Conservation (phyloP, 2,113 vertebrate species). For the Cheilinus undulatus region DNA sequence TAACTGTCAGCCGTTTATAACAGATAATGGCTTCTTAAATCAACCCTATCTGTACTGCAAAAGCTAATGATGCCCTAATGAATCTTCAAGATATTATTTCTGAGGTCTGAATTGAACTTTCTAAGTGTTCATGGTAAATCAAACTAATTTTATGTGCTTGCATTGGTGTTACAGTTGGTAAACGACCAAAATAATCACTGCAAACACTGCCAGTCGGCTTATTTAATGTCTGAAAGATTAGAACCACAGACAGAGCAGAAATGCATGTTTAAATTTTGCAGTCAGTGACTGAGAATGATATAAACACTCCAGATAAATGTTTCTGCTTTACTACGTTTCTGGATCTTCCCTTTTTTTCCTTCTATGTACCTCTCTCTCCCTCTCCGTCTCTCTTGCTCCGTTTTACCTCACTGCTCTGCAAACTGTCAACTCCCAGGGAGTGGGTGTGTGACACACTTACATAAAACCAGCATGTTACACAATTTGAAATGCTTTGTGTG, state of each 20-base stretch:
- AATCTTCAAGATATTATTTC: neutral
- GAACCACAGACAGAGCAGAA: too few relatives aligned
- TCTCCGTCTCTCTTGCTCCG: slow-evolving; percentile 1
- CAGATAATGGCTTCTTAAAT: too few relatives aligned
- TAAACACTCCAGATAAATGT: neutral
- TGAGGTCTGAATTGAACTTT: neutral
- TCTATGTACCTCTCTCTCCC: slow-evolving; percentile 1
- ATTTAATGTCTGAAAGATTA: too few relatives aligned
- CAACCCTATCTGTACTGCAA: neutral
- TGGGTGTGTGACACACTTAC: slow-evolving; percentile 75
- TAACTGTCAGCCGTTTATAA: too few relatives aligned
- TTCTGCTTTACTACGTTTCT: neutral
- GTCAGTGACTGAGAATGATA: neutral
- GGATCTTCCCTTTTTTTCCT: neutral
- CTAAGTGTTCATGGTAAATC: too few relatives aligned
- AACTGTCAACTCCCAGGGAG: slow-evolving; percentile 66
- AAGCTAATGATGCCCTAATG: neutral
- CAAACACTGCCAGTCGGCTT: neutral
- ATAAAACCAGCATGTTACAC: slow-evolving; percentile 75
- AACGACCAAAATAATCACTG: too few relatives aligned
- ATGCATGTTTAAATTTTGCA: neutral
- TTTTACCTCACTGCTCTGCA: slow-evolving; percentile 57
- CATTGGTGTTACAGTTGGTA: too few relatives aligned
- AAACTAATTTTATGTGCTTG: too few relatives aligned
- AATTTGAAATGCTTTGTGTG: slow-evolving; percentile 50